Conservation (phyloP, 2,113 vertebrate genomes). For the Sapayoa aenigma region DNA sequence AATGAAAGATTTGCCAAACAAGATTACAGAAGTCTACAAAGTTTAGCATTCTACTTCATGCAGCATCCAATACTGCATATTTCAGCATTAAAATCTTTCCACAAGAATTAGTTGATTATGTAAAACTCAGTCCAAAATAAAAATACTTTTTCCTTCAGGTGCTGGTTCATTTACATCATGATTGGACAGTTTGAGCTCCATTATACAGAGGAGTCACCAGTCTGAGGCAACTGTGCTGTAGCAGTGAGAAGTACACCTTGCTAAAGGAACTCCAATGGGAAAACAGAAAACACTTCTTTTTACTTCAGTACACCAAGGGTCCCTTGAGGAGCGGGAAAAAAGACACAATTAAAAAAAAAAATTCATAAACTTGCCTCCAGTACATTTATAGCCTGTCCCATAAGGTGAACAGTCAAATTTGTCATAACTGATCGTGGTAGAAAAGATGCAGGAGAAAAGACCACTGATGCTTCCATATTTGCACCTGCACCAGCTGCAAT, state of each 20-base stretch:
- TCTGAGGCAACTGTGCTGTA: background rate
- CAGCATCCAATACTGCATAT: background rate
- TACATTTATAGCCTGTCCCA: slow-evolving; percentile 81
- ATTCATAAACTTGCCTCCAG: slow-evolving; percentile 77
- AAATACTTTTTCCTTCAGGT: background rate
- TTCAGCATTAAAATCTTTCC: background rate
- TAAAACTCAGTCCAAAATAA: background rate
- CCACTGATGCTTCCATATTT: slow-evolving; percentile 80
- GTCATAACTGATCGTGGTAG: slow-evolving; percentile 77
- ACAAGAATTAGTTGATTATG: background rate
- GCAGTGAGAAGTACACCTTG: background rate
- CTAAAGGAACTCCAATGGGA: background rate
- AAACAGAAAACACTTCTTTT: background rate
- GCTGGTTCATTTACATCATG: background rate
- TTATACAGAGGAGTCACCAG: background rate
- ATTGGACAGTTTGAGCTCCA: background rate
- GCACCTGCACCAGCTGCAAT: slow-evolving; percentile 72
- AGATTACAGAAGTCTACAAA: background rate
- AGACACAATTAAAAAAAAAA: background rate
- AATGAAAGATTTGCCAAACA: background rate
- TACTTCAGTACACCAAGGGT: background rate
- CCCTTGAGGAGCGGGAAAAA: background rate
- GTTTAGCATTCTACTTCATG: background rate
- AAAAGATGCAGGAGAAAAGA: slow-evolving; percentile 86
- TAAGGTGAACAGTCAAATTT: slow-evolving; percentile 79